Evolutionary conservation across 2,888 invertebrate species (phyloP), one percentile per base, ranked within the genome.

Genomic region (Hermaeophaga mercurialis): DNA sequence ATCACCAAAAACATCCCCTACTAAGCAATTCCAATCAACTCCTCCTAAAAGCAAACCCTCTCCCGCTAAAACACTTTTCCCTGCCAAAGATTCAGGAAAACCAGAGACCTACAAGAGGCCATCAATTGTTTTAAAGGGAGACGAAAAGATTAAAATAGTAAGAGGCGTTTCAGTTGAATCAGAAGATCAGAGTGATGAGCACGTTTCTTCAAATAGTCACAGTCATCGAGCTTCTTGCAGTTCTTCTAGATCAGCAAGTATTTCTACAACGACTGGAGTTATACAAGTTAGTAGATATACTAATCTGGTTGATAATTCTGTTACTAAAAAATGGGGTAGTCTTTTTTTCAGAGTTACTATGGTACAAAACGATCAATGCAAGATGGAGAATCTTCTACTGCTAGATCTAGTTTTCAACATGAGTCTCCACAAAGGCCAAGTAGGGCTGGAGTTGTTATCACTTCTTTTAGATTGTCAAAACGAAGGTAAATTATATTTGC

Each of bases 401-500:
- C 84, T 1, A 73, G 86, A 38, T 81, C 85, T 41, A 85, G 85
- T 65, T 84, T 86, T 70, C 84, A 84, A 68, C 81, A 81, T 54
- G 84, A 85, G 66, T 80, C 81, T 1, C 81, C 82, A 0, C 81
- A 80, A 63, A 81, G 82, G 68, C 80, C 81, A n/a, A 82, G 84
- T 63, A 90, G 90, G 76, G 92, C 91, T 1, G 94, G 94, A 0
- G 93, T 94, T 5, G 94, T 94, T 47, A 92, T 95, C 54, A 94
- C 94, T 1, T 94, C 94, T 1, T 93, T 90, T 69, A 80, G 94
- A 45, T 89, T 92, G 73, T 92, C 94, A 9, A 91, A 93, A 70
- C 79, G 95, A 75, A 89, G 94, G 91, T 93, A 64, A 54, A n/a
- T n/a, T n/a, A n/a, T n/a, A n/a, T n/a, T n/a, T n/a, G n/a, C n/a